Evolutionary conservation across 1,140 invertebrate genomes (phyloP), one percentile per base, ranked within the genome.

Genomic region (Trichogramma pretiosum): DNA sequence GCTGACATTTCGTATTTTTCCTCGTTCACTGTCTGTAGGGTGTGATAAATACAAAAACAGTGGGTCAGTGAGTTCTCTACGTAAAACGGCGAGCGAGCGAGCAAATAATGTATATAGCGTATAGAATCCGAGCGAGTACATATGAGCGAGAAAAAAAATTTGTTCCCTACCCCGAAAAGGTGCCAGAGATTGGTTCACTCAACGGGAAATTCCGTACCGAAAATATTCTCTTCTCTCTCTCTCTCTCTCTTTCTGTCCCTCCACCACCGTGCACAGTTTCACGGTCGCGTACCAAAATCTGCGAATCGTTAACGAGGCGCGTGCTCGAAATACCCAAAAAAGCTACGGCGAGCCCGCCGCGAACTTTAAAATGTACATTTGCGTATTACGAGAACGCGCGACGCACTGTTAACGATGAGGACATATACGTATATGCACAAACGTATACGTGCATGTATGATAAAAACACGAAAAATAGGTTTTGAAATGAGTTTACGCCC

Each of bases 261-360:
- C 50, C 44, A 43, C 22, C 52, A 46, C 50, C 44, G 37, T 53
- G n/a, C n/a, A n/a, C n/a, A 42, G 46, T 49, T 47, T 52, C 42
- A 47, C 38, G 49, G 52, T 48, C 21, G 28, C 40, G 36, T 37
- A 34, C 46, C 24, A 53, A 52, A 56, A 51, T 50, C 52, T 35
- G 48, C 55, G 54, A 51, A 60, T 61, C 50, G 56, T 62, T 62
- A 58, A 55, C 56, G 56, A 59, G 47, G 54, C 52, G 55, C 60
- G 62, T 61, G 62, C 58, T 51, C 61, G 54, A 63, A 62, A 62
- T 61, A 56, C 53, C 42, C 48, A 36, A 51, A 52, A 24, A 46
- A 14, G 44, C 23, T 40, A 17, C 11, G 24, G 24, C 5, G 5
- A 28, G 5, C 24, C 24, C 11, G 24, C 5, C 24, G 24, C 11